Evolutionary conservation across 2,113 vertebrate genomes (phyloP).

Genomic region (Urocitellus parryii): DNA sequence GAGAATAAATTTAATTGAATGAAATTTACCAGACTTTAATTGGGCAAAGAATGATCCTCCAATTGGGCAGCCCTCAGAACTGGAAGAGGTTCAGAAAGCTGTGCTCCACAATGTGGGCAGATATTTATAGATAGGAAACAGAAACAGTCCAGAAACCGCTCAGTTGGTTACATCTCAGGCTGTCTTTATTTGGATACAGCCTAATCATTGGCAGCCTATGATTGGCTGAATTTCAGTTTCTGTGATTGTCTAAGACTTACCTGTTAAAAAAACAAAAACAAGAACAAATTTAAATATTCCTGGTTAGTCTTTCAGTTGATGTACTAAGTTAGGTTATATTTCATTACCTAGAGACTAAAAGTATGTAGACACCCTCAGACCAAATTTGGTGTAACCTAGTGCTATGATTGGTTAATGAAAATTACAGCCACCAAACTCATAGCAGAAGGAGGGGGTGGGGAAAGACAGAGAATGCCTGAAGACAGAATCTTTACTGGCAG

Average conservation of each 20-base stretch:
- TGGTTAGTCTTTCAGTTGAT: background rate
- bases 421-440: background rate
- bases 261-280: background rate
- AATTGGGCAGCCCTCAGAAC: background rate
- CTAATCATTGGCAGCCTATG: background rate
- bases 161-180: background rate
- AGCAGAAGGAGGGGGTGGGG: background rate
- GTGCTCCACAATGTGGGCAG: background rate
- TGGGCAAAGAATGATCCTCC: background rate
- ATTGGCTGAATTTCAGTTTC: background rate
- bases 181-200: background rate
- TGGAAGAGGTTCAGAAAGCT: background rate
- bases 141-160: background rate
- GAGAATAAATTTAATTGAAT: background rate
- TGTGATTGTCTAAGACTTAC: background rate
- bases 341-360: background rate
- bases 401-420: background rate
- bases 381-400: background rate
- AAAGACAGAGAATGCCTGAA: background rate
- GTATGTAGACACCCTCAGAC: background rate
- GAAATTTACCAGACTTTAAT: background rate
- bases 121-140: background rate
- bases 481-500: background rate
- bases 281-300: background rate
- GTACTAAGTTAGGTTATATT: background rate